Evolutionary conservation across 2,888 invertebrate genomes (phyloP).

Genomic region (Pristionchus maxplancki): DNA sequence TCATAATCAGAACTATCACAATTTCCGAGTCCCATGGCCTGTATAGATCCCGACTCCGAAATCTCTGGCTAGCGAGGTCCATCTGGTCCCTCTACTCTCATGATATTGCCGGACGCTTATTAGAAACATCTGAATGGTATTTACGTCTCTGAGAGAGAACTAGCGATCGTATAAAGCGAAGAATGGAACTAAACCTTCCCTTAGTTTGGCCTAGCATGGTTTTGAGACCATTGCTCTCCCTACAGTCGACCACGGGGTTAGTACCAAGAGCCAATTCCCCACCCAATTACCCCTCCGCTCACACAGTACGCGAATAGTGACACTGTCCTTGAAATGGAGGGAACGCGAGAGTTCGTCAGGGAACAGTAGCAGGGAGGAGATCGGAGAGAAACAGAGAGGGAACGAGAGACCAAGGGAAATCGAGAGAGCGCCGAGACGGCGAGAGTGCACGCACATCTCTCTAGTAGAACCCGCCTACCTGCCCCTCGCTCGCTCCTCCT

Average conservation of each 20-base stretch:
- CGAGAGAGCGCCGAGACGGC: slow-evolving; percentile 32
- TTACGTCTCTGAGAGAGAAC: background rate
- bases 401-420: background rate
- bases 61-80: background rate
- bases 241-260: background rate
- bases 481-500: background rate
- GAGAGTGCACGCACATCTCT: slow-evolving; percentile 20
- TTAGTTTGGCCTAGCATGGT: background rate
- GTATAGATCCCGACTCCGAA: background rate
- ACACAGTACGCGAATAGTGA: background rate
- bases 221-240: background rate
- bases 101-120: slow-evolving; percentile 12
- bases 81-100: background rate
- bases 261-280: background rate
- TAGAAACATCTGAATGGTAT: slow-evolving; percentile 1
- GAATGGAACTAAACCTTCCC: slow-evolving; percentile 2
- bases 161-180: background rate
- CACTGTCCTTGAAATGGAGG: slow-evolving; percentile 28
- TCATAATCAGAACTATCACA: too few relatives aligned
- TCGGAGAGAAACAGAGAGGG: background rate
- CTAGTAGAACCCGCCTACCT: slow-evolving; percentile 42
- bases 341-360: background rate
- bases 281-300: background rate
- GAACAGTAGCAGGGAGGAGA: background rate
- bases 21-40: background rate